phyloP scores from a whole-genome alignment of 2,797 vertebrate species.

The Urosaurus nigricauda region DNA sequence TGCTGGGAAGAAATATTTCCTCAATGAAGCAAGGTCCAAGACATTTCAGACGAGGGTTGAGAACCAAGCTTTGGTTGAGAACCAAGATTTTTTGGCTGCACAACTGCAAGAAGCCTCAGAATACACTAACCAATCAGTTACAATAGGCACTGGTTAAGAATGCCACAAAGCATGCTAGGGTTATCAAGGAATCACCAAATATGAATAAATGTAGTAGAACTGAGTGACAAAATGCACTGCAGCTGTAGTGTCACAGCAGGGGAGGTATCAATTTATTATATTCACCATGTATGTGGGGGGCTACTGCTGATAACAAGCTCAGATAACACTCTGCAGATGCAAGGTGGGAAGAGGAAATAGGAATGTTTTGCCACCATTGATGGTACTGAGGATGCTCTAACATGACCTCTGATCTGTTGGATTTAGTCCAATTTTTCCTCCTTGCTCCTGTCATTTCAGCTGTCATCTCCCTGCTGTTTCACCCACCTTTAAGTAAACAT shows the following conservation, averaged over 20 bases:
- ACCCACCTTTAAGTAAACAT: not conserved
- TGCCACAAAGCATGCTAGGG: not conserved
- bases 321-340: not conserved
- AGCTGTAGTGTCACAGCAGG: not conserved
- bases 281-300: not conserved
- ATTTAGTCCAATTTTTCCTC: not conserved
- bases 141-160: not conserved
- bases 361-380: not conserved
- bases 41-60: not conserved
- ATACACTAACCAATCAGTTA: not conserved
- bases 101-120: not conserved
- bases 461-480: conserved; percentile 2
- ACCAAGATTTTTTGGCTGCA: not conserved
- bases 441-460: not conserved
- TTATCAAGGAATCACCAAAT: not conserved
- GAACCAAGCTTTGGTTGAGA: no score
- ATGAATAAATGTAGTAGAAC: not conserved
- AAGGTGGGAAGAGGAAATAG: conserved; percentile 13
- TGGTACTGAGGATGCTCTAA: not conserved
- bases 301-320: not conserved
- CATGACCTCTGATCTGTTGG: conserved; percentile 12
- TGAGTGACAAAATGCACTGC: not conserved
- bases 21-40: not conserved
- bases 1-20: not conserved
- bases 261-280: not conserved